phyloP scores from a whole-genome alignment of 2,797 vertebrate species.

The Gymnothorax reevesii region DNA sequence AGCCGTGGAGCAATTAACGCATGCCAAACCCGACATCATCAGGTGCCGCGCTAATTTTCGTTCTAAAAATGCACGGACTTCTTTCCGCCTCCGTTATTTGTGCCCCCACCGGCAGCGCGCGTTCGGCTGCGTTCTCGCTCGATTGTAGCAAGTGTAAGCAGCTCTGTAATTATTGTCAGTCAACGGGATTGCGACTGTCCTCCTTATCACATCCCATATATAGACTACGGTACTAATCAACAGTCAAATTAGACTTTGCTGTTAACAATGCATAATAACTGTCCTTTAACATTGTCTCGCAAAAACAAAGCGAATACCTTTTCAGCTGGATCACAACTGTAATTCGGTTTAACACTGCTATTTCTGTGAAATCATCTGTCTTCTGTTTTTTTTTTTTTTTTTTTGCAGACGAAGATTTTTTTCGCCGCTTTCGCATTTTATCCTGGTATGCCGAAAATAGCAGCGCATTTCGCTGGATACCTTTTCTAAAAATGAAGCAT shows the following conservation, averaged over 20 bases:
- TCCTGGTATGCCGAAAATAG: not conserved
- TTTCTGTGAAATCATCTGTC: not conserved
- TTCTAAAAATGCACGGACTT: conserved; percentile 84
- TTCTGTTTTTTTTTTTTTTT: not conserved
- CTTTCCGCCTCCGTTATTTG: conserved; percentile 51
- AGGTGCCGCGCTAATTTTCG: conserved; percentile 93
- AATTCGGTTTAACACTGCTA: not conserved
- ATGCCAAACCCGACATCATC: conserved; percentile 95
- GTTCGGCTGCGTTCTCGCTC: conserved; percentile 82
- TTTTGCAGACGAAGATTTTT: not conserved
- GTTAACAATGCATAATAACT: conserved; percentile 78
- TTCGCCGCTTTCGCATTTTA: not conserved
- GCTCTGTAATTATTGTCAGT: conserved; percentile 80
- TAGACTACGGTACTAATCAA: conserved; percentile 75
- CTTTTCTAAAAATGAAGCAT: not conserved
- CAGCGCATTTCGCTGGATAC: not conserved
- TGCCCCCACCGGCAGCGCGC: conserved; percentile 78
- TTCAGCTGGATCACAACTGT: not conserved
- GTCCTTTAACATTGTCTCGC: conserved; percentile 49
- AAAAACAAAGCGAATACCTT: not conserved
- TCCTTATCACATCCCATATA: conserved; percentile 61
- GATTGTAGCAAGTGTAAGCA: conserved; percentile 82
- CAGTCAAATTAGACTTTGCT: conserved; percentile 78
- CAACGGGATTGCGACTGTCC: conserved; percentile 76
- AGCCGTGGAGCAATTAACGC: conserved; percentile 94